Base-by-base conservation (phyloP, 2,113 vertebrate species). In the Triplophysa siluroides region DNA sequence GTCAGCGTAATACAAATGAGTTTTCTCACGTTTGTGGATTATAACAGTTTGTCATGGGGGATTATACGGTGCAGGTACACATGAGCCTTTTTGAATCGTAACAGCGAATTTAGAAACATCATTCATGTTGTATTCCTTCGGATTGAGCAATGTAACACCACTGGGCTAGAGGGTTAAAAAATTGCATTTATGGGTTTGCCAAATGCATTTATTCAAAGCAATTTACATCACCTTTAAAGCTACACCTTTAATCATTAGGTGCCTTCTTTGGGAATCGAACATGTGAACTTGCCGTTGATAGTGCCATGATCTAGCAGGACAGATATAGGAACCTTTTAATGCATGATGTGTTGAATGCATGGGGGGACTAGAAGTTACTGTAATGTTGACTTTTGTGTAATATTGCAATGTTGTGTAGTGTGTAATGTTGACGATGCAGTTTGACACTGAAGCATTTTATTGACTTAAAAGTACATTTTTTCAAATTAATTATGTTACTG, bases 11-110 rank as follows among this genome's bases (percentile, higher is more conserved):
- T 71, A 33, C 71, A 43, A 43, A 60, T 43, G 54, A 43, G 71
- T 60, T 61, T 43, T 61, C 54, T 23, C 71, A 43, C 18, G 16
- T 74, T 61, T 61, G 33, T 19, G 71, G 54, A 74, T 74, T 73
- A 41, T 23, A 54, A 54, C 43, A 69, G 23, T 50, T 38, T 78
- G 65, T 38, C 19, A 7, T 50, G 21, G 52, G 54, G 43, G 16
- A 63, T 79, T 62, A 63, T 71, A 14, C 16, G 2, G 33, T 45
- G 7, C 33, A 41, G n/a, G 14, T 61, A 14, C 29, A 70, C 23
- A 52, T 18, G 13, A 58, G 6, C 8, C 54, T n/a, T 58, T 19
- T 14, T 18, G 14, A 52, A 52, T 78, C 29, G 58, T 52, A 60
- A 45, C n/a, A 43, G 29, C 26, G 54, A 21, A 60, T 43, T 19